These are phyloP conservation scores for Epiblema foenella DNA, from an alignment of 2,888 invertebrate species.

Conservation along the genomic window DNA sequence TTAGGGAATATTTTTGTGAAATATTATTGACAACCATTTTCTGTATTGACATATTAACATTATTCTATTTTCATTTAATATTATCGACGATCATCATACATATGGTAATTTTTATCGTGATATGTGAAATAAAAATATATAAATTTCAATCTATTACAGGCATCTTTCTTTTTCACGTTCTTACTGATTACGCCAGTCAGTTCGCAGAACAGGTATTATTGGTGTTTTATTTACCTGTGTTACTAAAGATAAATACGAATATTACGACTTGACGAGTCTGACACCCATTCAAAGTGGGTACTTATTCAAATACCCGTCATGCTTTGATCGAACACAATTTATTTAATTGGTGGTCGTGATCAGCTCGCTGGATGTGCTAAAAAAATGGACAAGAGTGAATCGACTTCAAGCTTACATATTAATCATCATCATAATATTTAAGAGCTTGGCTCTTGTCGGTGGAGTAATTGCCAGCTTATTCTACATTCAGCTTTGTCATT, in stretches of 20 bases:
- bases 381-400: slow-evolving; percentile 41
- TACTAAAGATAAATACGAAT: slow-evolving; percentile 17
- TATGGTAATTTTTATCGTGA: too few species aligned
- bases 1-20: too few species aligned
- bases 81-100: too few species aligned
- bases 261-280: slow-evolving; percentile 27
- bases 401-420: background rate
- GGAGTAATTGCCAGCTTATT: too few species aligned
- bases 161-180: background rate
- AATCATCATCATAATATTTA: too few species aligned
- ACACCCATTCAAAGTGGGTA: slow-evolving; percentile 32
- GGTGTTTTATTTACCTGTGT: slow-evolving; percentile 18
- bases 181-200: background rate
- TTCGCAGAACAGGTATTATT: slow-evolving; percentile 1
- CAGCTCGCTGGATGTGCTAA: slow-evolving; percentile 43
- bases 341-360: slow-evolving; percentile 57
- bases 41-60: too few species aligned
- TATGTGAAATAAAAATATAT: too few species aligned
- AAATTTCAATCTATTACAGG: too few species aligned
- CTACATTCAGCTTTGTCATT: too few species aligned
- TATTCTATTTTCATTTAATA: too few species aligned
- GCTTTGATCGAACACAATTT: slow-evolving; percentile 51
- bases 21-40: too few species aligned
- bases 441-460: too few species aligned
- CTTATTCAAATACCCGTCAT: slow-evolving; percentile 41